Conservation (phyloP, 2,888 invertebrate genomes). For the Pollenia labialis region DNA sequence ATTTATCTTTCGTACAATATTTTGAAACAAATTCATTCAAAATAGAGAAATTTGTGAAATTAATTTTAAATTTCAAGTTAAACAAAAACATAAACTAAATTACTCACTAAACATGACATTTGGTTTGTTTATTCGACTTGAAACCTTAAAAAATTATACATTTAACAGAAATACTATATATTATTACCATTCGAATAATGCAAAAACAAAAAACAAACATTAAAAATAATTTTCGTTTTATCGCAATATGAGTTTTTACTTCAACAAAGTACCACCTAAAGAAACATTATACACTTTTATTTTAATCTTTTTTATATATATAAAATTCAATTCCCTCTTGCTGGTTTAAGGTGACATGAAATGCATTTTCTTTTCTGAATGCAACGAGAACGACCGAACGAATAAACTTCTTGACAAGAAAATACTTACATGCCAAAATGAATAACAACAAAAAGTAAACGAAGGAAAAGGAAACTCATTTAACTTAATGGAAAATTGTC, state of each 20-base stretch:
- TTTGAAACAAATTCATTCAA: no score
- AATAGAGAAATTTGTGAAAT: no score
- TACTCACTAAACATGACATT: no score
- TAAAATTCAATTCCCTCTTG: conserved; percentile 4
- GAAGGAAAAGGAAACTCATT: conserved; percentile 56
- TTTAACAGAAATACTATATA: no score
- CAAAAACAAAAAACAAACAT: no score
- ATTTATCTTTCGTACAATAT: no score
- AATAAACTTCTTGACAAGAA: conserved; percentile 36
- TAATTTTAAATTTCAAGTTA: no score
- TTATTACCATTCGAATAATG: no score
- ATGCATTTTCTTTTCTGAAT: conserved; percentile 34
- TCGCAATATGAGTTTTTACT: background rate
- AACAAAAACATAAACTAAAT: no score
- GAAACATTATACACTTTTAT: background rate
- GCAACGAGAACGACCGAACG: conserved; percentile 24
- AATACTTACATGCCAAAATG: conserved; percentile 2
- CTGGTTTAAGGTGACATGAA: conserved; percentile 48
- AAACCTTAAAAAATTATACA: no score
- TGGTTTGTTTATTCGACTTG: no score
- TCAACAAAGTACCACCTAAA: background rate
- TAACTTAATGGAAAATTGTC: conserved; percentile 62
- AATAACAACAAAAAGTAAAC: background rate
- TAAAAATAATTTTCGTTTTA: background rate
- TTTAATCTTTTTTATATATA: background rate